Evolutionary conservation across 2,888 invertebrate genomes (phyloP).

Genomic region (Acanthococcus lagerstroemiae): DNA sequence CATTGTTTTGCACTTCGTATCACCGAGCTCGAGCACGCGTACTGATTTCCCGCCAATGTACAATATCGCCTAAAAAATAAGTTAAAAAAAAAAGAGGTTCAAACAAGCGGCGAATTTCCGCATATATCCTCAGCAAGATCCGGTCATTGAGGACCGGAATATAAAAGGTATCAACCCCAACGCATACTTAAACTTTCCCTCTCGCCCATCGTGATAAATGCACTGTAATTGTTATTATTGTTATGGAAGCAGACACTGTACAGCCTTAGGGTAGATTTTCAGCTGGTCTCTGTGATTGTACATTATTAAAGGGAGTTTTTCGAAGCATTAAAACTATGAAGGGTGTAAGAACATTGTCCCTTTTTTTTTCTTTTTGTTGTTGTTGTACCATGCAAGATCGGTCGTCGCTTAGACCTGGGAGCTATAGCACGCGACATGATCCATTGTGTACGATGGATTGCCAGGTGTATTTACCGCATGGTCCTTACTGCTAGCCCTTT

Average conservation of each 20-base stretch:
- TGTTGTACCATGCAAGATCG: slow-evolving; percentile 28
- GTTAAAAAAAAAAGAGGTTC: neutral
- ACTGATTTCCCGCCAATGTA: slow-evolving; percentile 23
- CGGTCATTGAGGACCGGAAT: slow-evolving; percentile 30
- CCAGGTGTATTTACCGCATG: slow-evolving; percentile 29
- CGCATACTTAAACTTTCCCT: slow-evolving; percentile 23
- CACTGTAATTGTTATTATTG: slow-evolving; percentile 30
- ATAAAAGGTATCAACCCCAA: slow-evolving; percentile 29
- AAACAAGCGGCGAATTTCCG: slow-evolving; percentile 19
- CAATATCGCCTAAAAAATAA: neutral
- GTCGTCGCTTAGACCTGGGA: slow-evolving; percentile 25
- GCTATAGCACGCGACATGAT: slow-evolving; percentile 29
- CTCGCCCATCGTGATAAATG: slow-evolving; percentile 25
- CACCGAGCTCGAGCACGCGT: neutral
- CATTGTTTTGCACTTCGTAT: neutral
- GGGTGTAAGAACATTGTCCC: slow-evolving; percentile 30
- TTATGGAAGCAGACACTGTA: slow-evolving; percentile 25
- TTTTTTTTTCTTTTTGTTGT: slow-evolving; percentile 17
- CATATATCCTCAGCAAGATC: slow-evolving; percentile 18
- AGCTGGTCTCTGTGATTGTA: slow-evolving; percentile 30
- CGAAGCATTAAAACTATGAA: slow-evolving; percentile 30
- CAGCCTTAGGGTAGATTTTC: slow-evolving; percentile 28
- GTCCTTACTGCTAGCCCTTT: slow-evolving; percentile 22
- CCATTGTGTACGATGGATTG: slow-evolving; percentile 27
- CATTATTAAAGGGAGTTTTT: slow-evolving; percentile 30